Conservation (phyloP, 2,888 invertebrate genomes). For the Sarcophaga rosellei region DNA sequence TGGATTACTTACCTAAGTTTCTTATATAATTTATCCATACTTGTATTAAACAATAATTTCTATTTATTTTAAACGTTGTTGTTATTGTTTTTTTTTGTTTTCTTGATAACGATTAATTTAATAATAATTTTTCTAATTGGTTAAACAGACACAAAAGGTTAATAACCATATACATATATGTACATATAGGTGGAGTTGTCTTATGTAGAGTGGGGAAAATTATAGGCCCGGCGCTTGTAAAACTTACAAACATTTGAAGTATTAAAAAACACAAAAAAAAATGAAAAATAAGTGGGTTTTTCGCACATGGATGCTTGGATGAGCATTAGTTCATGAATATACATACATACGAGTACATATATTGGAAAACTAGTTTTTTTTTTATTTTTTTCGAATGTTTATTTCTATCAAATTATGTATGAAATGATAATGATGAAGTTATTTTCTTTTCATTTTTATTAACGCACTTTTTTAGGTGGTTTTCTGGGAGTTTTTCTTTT, state of each 20-base stretch:
- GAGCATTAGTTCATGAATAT: constrained; percentile 39
- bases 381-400: background rate
- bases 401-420: background rate
- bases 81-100: background rate
- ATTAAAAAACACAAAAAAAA: background rate
- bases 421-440: background rate
- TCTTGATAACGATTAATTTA: constrained; percentile 6
- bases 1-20: constrained; percentile 49
- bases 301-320: constrained; percentile 55
- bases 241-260: background rate
- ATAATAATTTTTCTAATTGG: constrained; percentile 56
- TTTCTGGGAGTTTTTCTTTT: constrained; percentile 2
- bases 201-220: constrained; percentile 6
- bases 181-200: background rate
- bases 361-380: constrained; percentile 34
- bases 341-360: background rate
- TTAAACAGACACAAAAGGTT: constrained; percentile 50
- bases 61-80: background rate
- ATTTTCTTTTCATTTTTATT: background rate
- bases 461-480: constrained; percentile 16
- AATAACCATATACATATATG: constrained; percentile 49
- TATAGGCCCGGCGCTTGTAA: constrained; percentile 55
- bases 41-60: background rate
- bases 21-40: constrained; percentile 50
- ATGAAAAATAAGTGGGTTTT: constrained; percentile 52